Evolutionary conservation across 2,797 vertebrate species (phyloP), one percentile per base, ranked within the genome.

Genomic region (Apodemus agrarius): DNA sequence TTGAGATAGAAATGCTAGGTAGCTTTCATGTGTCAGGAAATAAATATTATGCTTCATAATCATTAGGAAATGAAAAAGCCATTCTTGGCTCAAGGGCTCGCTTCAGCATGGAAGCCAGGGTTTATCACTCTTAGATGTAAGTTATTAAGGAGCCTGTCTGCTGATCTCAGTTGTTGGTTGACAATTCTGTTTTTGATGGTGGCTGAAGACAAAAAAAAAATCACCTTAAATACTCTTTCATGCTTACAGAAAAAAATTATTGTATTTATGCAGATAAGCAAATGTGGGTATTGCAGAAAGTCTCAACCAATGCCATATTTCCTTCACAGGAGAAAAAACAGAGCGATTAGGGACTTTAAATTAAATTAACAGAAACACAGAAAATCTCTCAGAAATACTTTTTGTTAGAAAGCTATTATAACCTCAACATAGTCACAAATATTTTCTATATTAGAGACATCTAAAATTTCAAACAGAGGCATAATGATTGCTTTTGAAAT

Each of bases 11-110:
- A 94, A 83, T 88, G 13, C 13, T 63, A 87, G 31, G 54, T 74
- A 74, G 49, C 37, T 93, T 96, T 82, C 29, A 49, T 59, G 16
- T 85, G 40, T 79, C 9, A 76, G n/a, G 4, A 96, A 94, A 75
- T 57, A 74, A 72, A 37, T 57, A 88, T 46, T 43, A 29, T 76
- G 31, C n/a, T 61, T 34, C 3, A 8, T 46, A 84, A 29, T 34
- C 22, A 92, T 61, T 46, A 84, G 86, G 43, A 91, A 80, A 61
- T 57, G 1, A 40, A 22, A 93, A 92, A 49, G 21, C 2, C 21
- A 52, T 79, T 54, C 84, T 76, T 63, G 34, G 65, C 6, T 57
- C 34, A 16, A 57, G 31, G n/a, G 4, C 34, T 0, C 4, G 49
- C 75, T 69, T 87, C 67, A 80, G 34, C 0, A 34, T 88, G 17